A percentile compares a stretch with the other conserved stretches of the same genome.
These are phyloP conservation scores for Seladonia tumulorum DNA, from an alignment of 2,888 invertebrate species.

Conservation along the genomic window DNA sequence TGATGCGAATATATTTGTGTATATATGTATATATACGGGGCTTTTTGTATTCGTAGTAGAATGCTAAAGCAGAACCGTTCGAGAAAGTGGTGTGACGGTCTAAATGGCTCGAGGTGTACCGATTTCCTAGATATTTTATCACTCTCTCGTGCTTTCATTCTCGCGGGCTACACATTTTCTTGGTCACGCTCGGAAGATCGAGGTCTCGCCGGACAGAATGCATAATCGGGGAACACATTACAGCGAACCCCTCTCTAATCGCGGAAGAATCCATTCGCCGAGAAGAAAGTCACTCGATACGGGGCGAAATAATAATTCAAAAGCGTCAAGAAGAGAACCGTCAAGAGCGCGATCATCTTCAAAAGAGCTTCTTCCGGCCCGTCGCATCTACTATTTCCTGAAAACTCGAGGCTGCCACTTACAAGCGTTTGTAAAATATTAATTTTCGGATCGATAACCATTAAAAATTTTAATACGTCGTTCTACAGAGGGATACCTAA, in stretches of 20 bases:
- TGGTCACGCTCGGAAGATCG: slow-evolving; percentile 13
- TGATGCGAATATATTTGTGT: too few relatives aligned
- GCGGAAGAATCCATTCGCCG: background rate
- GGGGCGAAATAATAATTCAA: background rate
- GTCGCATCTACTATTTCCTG: background rate
- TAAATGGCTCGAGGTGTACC: slow-evolving; percentile 29
- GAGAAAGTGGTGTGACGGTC: slow-evolving; percentile 6
- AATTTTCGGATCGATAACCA: background rate
- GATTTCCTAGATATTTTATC: slow-evolving; percentile 12
- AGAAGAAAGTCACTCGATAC: background rate
- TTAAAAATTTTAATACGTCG: background rate
- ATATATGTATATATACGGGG: background rate
- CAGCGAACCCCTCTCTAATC: background rate
- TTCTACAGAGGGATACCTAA: background rate
- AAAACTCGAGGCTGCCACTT: background rate
- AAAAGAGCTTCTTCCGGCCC: background rate
- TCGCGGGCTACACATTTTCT: slow-evolving; percentile 1
- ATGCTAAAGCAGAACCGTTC: background rate
- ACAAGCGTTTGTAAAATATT: background rate
- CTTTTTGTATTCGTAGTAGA: background rate
- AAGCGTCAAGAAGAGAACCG: background rate
- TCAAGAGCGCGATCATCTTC: background rate
- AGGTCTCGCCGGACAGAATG: slow-evolving; percentile 6
- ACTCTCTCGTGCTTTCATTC: slow-evolving; percentile 7
- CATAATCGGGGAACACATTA: slow-evolving; percentile 7